Evolutionary conservation across 2,888 invertebrate genomes (phyloP), one percentile per base, ranked within the genome.

Genomic region (Amphipyra berbera): DNA sequence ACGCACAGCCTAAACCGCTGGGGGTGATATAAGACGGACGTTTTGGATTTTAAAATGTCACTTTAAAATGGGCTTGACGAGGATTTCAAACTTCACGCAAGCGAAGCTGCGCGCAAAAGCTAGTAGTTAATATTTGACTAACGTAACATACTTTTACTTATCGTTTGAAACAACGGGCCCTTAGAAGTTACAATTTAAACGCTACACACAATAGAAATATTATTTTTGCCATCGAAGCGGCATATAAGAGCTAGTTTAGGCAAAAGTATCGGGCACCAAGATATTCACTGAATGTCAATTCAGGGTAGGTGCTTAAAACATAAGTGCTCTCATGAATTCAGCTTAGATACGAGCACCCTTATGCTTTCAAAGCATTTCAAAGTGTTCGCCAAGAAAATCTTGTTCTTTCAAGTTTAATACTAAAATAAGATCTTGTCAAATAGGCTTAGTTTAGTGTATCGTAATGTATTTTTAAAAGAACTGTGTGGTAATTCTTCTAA

Each of bases 301-400:
- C 41, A 55, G 47, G 49, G 60, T 55, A 30, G 63, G 57, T 66
- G 48, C 70, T 75, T 60, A 58, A 57, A 61, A 65, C 50, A 60
- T 66, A 66, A 69, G 62, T 50, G 61, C 54, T 61, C 76, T 72
- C 42, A 62, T 60, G 60, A 63, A 76, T 71, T 76, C 61, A 62
- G 49, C 65, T 68, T 61, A 64, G 54, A 57, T 44, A 47, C 27
- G 21, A 76, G 75, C 42, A 61, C 73, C 40, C 73, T 76, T 47
- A 66, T 60, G 50, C 37, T 63, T 52, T 73, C 56, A 59, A 74
- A 74, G 76, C 44, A 76, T 60, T 65, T 57, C 13, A 53, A 54
- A 74, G 73, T 64, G 64, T 49, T 58, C 64, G 58, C 45, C 37
- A 64, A 58, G 47, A 59, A 71, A 65, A 68, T 54, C 40, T 50